phyloP scores from a whole-genome alignment of 2,888 invertebrate genomes.

The Ecliptopera silaceata region DNA sequence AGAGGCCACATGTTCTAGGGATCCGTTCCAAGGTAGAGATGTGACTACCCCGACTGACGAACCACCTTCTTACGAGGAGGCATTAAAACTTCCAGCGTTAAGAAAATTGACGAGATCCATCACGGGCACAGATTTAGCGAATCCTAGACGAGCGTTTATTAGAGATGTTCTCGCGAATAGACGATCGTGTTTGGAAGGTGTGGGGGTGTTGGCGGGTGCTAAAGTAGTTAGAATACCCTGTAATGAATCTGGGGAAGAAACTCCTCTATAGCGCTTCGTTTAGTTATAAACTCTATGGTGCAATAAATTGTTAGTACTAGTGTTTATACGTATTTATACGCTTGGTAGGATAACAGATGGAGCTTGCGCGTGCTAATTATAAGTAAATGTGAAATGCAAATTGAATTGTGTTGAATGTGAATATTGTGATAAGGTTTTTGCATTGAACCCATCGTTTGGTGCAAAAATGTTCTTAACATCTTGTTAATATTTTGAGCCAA shows the following conservation, averaged over 20 bases:
- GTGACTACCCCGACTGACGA: conserved; percentile 82
- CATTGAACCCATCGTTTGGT: background rate
- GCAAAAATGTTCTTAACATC: too few species aligned
- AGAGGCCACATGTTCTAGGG: conserved; percentile 81
- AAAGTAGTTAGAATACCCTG: conserved; percentile 71
- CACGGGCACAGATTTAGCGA: conserved; percentile 81
- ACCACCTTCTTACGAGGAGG: conserved; percentile 86
- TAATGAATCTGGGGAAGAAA: conserved; percentile 71
- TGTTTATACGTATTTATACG: conserved; percentile 51
- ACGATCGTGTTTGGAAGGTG: conserved; percentile 75
- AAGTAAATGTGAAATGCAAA: conserved; percentile 9
- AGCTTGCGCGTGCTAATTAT: conserved; percentile 41
- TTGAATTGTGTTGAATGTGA: conserved; percentile 1
- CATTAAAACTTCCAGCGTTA: conserved; percentile 83
- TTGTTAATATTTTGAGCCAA: too few species aligned
- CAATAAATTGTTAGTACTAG: conserved; percentile 60
- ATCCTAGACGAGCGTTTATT: conserved; percentile 76
- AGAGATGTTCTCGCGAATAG: conserved; percentile 76
- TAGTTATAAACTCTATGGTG: conserved; percentile 66
- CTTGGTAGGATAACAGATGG: conserved; percentile 50
- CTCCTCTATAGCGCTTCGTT: conserved; percentile 70
- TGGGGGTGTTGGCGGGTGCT: conserved; percentile 71
- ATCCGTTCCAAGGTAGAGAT: conserved; percentile 84
- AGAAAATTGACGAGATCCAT: conserved; percentile 83
- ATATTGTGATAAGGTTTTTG: background rate